Evolutionary conservation across 2,888 invertebrate species (phyloP).

Genomic region (Andricus quercusramuli): DNA sequence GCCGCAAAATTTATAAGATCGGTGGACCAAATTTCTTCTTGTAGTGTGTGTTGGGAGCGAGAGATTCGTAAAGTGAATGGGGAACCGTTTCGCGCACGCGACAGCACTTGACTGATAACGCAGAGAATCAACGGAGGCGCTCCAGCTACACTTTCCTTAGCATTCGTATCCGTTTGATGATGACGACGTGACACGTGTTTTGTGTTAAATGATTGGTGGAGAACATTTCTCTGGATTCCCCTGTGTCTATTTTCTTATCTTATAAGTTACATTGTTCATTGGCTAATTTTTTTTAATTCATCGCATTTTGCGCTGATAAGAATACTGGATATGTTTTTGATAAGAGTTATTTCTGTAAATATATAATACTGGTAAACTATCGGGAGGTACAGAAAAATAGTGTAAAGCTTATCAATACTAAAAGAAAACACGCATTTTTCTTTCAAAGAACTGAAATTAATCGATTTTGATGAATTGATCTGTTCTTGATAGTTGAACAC

Average conservation of each 20-base stretch:
- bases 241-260: conserved; percentile 18
- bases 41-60: background rate
- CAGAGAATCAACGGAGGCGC: conserved; percentile 50
- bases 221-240: background rate
- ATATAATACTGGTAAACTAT: too few species aligned
- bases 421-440: too few species aligned
- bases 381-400: too few species aligned
- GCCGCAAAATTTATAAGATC: background rate
- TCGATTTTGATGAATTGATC: too few species aligned
- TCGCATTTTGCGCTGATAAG: too few species aligned
- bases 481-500: too few species aligned
- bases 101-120: conserved; percentile 76
- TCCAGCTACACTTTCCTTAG: conserved; percentile 17
- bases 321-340: too few species aligned
- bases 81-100: conserved; percentile 68
- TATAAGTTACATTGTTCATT: background rate
- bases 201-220: conserved; percentile 1
- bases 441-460: too few species aligned
- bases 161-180: conserved; percentile 8
- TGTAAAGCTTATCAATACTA: too few species aligned
- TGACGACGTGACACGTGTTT: conserved; percentile 20
- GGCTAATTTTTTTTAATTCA: background rate
- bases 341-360: too few species aligned
- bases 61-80: conserved; percentile 47
- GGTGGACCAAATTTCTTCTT: background rate